Percentiles rank a stretch among this genome's conserved stretches.
Conservation (phyloP, 2,888 invertebrate genomes). For the Bruchidius siliquastri region DNA sequence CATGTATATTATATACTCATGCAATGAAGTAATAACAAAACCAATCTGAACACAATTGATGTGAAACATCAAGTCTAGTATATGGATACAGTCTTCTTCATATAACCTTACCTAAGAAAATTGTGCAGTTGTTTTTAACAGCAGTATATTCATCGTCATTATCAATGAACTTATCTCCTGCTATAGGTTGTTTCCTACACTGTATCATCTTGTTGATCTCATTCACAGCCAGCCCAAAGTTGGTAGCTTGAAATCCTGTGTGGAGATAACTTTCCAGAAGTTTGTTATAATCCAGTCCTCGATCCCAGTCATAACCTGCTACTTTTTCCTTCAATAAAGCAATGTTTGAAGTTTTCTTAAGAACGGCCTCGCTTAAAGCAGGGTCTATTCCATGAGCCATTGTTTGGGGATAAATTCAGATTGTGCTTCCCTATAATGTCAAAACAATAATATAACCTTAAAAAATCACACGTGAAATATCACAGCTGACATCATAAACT, state of each 20-base stretch:
- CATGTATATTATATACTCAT: no score
- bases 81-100: neutral
- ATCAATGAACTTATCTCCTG: constrained; percentile 60
- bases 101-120: constrained; percentile 64
- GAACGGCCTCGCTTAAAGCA: constrained; percentile 30
- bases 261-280: constrained; percentile 73
- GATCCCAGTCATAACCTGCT: constrained; percentile 89
- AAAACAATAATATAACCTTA: neutral
- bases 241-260: constrained; percentile 97
- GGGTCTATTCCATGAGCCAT: constrained; percentile 17
- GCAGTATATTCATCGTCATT: constrained; percentile 78
- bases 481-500: neutral
- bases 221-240: constrained; percentile 82
- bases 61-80: no score
- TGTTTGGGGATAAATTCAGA: neutral
- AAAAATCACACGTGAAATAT: neutral
- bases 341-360: constrained; percentile 36
- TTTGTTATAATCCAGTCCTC: constrained; percentile 79
- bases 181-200: constrained; percentile 64
- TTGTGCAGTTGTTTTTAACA: constrained; percentile 79
- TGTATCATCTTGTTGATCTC: constrained; percentile 91
- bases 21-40: no score
- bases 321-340: constrained; percentile 51
- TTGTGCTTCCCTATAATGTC: neutral
- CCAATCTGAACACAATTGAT: no score